Evolutionary conservation across 1,140 invertebrate genomes (phyloP), one percentile per base, ranked within the genome.

Genomic region (Cydia fagiglandana): DNA sequence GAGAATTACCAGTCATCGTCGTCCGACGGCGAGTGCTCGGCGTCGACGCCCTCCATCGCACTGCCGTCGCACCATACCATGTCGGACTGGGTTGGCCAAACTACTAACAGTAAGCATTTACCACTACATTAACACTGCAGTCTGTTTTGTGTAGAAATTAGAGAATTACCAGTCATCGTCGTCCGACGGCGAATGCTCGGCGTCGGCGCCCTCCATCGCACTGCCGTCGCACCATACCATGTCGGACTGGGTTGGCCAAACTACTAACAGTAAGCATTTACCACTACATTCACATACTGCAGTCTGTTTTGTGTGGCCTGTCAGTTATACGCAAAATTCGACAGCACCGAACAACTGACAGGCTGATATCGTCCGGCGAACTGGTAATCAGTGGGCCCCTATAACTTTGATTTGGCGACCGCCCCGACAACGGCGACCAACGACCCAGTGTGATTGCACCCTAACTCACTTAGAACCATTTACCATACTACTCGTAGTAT

Each of bases 221-320:
- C 88, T 92, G 77, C 91, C 90, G 74, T 93, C 92, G 77, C 93
- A 93, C 79, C 91, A 93, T 84, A 93, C 89, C 73, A 95, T 92
- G 90, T 93, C 95, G 64, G 97, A 98, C 88, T 97, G 96, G 96
- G 95, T 95, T 95, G 94, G 97, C 92, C 86, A 97, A 75, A 97
- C 97, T 13, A 97, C 97, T 73, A 98, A 98, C 87, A 97, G 96
- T 88, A 96, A 96, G 85, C 78, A 79, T 79, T n/a, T n/a, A n/a
- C n/a, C n/a, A n/a, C n/a, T n/a, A n/a, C n/a, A n/a, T 77, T 78
- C n/a, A 70, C 74, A n/a, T 7, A 61, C 20, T 17, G 17, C 45
- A 61, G n/a, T n/a, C n/a, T n/a, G n/a, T n/a, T n/a, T n/a, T n/a
- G n/a, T n/a, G n/a, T n/a, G n/a, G n/a, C n/a, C n/a, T n/a, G n/a